Conservation (phyloP, 2,113 vertebrate species). For the Python bivittatus region DNA sequence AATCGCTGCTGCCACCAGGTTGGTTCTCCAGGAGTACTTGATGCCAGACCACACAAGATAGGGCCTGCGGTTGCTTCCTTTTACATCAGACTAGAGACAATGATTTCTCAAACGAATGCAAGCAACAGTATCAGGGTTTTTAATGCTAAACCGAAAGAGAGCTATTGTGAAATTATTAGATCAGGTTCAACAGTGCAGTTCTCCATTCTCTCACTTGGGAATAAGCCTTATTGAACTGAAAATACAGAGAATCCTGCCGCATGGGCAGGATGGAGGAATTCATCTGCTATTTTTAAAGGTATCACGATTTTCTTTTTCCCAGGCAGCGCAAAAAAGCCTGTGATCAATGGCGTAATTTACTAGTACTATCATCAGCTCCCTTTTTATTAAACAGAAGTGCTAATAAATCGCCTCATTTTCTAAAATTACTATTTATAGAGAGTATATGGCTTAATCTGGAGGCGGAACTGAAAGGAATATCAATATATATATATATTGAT, state of each 20-base stretch:
- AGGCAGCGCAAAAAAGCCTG: not conserved
- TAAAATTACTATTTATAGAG: too few species aligned
- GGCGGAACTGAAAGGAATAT: not conserved
- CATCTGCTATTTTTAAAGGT: not conserved
- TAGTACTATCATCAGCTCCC: too few species aligned
- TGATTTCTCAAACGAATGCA: not conserved
- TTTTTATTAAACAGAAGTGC: not conserved
- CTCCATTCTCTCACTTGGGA: not conserved
- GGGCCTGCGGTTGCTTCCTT: not conserved
- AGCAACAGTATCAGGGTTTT: not conserved
- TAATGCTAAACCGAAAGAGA: not conserved
- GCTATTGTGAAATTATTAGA: not conserved
- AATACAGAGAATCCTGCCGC: not conserved
- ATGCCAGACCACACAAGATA: not conserved
- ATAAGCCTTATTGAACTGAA: not conserved
- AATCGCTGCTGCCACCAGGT: not conserved
- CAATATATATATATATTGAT: too few species aligned
- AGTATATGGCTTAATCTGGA: not conserved
- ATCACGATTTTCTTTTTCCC: too few species aligned
- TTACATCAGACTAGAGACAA: not conserved
- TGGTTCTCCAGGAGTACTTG: not conserved
- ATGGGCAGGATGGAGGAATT: not conserved
- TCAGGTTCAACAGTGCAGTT: not conserved
- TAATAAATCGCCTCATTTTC: not conserved
- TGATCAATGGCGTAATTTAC: not conserved